phyloP scores from a whole-genome alignment of 1,140 invertebrate species.

The Calosoma granatense region DNA sequence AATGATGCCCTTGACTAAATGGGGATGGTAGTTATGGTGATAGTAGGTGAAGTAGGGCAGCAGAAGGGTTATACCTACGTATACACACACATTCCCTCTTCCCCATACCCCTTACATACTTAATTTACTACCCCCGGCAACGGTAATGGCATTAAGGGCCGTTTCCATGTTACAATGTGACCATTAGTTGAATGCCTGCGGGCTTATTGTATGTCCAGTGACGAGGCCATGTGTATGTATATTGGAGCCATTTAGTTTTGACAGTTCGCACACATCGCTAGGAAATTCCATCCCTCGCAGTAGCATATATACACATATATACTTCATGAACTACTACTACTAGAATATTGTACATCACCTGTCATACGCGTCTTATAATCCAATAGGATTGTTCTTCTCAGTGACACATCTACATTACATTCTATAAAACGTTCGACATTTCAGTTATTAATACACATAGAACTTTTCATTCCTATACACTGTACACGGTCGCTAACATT shows the following conservation, averaged over 20 bases:
- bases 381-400: no score
- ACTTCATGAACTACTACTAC: no score
- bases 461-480: no score
- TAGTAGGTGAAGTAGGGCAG: neutral
- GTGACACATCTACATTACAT: no score
- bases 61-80: neutral
- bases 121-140: conserved; percentile 14
- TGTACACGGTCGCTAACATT: no score
- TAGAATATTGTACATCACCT: no score
- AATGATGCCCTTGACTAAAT: neutral
- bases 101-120: conserved; percentile 1
- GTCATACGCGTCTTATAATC: no score
- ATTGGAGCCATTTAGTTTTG: neutral
- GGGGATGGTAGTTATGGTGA: neutral
- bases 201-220: conserved; percentile 17
- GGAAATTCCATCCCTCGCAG: no score
- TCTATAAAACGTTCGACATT: no score
- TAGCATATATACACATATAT: no score
- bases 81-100: neutral
- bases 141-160: conserved; percentile 17
- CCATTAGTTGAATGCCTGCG: conserved; percentile 19
- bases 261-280: neutral
- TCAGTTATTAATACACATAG: no score
- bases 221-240: neutral
- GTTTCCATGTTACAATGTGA: conserved; percentile 16